Base-by-base conservation (phyloP, 2,888 invertebrate genomes). In the Diarsia rubi region DNA sequence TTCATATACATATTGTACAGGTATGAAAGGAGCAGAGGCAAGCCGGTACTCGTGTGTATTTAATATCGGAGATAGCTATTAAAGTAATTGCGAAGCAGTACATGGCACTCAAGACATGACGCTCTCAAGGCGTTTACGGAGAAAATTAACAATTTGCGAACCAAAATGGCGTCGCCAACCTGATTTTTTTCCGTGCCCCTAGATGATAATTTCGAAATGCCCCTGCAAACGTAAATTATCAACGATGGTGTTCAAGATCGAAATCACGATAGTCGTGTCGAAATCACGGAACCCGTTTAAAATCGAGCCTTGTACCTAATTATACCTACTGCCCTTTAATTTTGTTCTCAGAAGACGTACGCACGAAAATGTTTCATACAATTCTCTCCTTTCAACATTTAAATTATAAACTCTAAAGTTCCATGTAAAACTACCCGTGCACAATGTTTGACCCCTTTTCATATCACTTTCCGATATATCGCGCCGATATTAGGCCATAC, bases 401-500 rank as follows among this genome's bases (percentile, higher is more conserved):
- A 69, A 67, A 66, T 74, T 72, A 68, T 68, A 63, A 73, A 75
- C 54, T 75, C 45, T 66, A 71, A 75, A 78, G 67, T 24, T 66
- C 24, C 24, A 76, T 78, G 63, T 76, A 64, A 76, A 86, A 80
- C 68, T 66, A 70, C 63, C 71, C 77, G 89, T 90, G 86, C 84
- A 90, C 88, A 91, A 91, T 92, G 88, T 91, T 88, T 88, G 90
- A 91, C 92, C 92, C 91, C 92, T 91, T 94, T 92, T 88, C 84
- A 91, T 89, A 91, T 92, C 90, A 91, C 88, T 92, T 90, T 90
- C 89, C 90, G 88, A 91, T 94, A 91, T 94, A 94, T 93, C 92
- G 93, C 91, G 89, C 89, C 92, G 91, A 94, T 95, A 96, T 95
- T 94, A 93, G 88, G 83, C 91, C 91, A 92, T 95, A 94, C 89